Percentiles rank a stretch among this genome's conserved stretches.
Evolutionary conservation across 1,140 invertebrate species (phyloP).

Genomic region (Melipona quadrifasciata): DNA sequence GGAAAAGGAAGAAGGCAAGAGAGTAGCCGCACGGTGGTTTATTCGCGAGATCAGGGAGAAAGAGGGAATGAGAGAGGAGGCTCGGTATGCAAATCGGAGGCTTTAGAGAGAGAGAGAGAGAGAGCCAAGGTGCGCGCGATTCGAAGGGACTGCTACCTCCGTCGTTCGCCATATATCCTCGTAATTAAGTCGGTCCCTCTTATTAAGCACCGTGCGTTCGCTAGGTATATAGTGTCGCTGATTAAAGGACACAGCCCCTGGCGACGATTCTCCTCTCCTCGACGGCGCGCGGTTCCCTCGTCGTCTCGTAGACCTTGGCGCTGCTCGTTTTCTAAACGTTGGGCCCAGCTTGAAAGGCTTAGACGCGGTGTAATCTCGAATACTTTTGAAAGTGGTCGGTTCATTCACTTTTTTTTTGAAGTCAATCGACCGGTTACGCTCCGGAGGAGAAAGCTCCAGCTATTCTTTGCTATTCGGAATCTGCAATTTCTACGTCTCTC

Average conservation of each 20-base stretch:
- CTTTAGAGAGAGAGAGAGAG: constrained; percentile 57
- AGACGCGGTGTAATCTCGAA: neutral
- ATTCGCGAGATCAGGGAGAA: constrained; percentile 4
- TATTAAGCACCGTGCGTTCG: constrained; percentile 62
- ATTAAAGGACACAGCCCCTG: constrained; percentile 53
- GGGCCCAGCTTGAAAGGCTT: too few species aligned
- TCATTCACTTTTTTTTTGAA: too few species aligned
- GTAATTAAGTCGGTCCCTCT: constrained; percentile 79
- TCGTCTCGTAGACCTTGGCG: constrained; percentile 20
- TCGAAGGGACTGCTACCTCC: constrained; percentile 56
- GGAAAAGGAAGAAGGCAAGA: constrained; percentile 7
- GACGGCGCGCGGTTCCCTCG: constrained; percentile 18
- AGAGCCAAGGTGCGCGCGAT: constrained; percentile 62
- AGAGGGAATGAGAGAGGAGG: constrained; percentile 15
- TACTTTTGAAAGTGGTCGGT: neutral
- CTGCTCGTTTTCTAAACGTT: constrained; percentile 2
- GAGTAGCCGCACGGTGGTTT: constrained; percentile 23
- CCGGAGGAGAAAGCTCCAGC: too few species aligned
- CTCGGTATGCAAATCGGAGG: constrained; percentile 72
- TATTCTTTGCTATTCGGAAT: too few species aligned
- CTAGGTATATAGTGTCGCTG: constrained; percentile 55
- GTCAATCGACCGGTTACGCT: too few species aligned
- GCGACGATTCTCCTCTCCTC: constrained; percentile 29
- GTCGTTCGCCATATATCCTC: constrained; percentile 74
- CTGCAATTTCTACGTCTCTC: too few species aligned